Conservation (phyloP, 1,140 invertebrate species). For the Drosophila pectinifera region DNA sequence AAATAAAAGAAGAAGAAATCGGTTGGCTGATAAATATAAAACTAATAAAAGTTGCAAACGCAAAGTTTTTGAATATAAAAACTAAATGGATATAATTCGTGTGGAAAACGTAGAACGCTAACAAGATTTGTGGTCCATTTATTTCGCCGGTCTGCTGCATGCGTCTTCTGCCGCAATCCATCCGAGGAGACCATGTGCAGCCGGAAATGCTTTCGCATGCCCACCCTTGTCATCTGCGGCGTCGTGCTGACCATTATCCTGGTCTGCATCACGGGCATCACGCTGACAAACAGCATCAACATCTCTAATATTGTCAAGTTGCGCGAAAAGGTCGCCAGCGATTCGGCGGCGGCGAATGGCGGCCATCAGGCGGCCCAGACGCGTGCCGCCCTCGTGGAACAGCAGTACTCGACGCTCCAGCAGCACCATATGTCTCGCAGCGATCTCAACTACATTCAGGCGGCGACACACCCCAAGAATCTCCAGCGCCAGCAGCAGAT, state of each 20-base stretch:
- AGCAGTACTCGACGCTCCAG: slow-evolving; percentile 79
- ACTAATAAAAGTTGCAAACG: not conserved
- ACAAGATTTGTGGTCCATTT: not conserved
- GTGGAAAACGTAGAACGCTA: not conserved
- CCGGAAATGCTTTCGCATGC: slow-evolving; percentile 83
- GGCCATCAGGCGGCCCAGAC: slow-evolving; percentile 78
- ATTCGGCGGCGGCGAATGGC: slow-evolving; percentile 79
- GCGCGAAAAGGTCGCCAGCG: slow-evolving; percentile 82
- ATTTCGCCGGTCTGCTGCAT: slow-evolving; percentile 19
- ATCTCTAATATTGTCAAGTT: slow-evolving; percentile 82
- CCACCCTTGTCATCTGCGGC: slow-evolving; percentile 80
- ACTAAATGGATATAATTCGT: not conserved
- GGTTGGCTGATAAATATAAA: not conserved
- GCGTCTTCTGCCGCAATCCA: slow-evolving; percentile 16
- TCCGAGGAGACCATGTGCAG: slow-evolving; percentile 74
- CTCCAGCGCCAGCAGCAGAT: slow-evolving; percentile 57
- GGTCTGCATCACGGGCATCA: slow-evolving; percentile 84
- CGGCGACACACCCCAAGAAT: slow-evolving; percentile 77
- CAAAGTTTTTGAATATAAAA: not conserved
- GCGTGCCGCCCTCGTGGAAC: slow-evolving; percentile 76
- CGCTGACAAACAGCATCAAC: slow-evolving; percentile 83
- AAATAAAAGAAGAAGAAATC: too few relatives aligned
- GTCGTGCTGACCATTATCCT: slow-evolving; percentile 82
- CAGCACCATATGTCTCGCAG: slow-evolving; percentile 79
- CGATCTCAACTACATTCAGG: slow-evolving; percentile 81